Base-by-base conservation (phyloP, 1,140 invertebrate genomes). In the Amyelois transitella region DNA sequence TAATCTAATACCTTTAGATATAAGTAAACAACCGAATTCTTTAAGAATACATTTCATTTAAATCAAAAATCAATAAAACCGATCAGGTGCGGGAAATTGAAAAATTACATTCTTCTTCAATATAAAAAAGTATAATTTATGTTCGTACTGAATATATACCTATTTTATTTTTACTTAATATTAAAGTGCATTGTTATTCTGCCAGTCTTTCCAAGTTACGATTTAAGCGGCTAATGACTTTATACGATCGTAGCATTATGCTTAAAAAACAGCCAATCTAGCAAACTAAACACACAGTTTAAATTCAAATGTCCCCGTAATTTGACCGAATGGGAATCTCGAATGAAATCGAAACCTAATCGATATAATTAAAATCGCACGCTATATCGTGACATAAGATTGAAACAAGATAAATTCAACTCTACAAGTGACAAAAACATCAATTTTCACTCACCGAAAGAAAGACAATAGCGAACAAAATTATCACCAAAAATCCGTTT, bases 401-500 rank as follows among this genome's bases (percentile, higher is more conserved):
- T 22, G 20, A 48, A 8, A 4, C 18, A 20, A 19, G 18, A 48
- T 20, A 10, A 28, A 10, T 12, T 45, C 45, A 21, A 38, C 6
- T 48, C 21, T 20, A n/a, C n/a, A n/a, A n/a, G 44, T 32, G 25
- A 38, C 12, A n/a, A 38, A 14, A 38, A 48, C 45, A 17, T 38
- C 20, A 54, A 55, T 57, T 49, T 51, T 52, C 24, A 77, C 77
- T 81, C 28, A 81, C 77, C 74, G 74, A 56, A 66, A 65, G 61
- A 58, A 52, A 64, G 50, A 72, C 72, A 72, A 78, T 55, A 59
- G 49, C 64, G 32, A 14, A 25, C 53, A 24, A 28, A 58, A 52
- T 59, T 48, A 62, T 62, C 60, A 68, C 49, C 53, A 60, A 65
- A 71, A 75, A 77, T 75, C 73, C 73, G 64, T 71, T 51, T 62